A percentile compares a stretch with the other conserved stretches of the same genome.
Evolutionary conservation across 2,888 invertebrate genomes (phyloP).

Genomic region (Baccha elongata): DNA sequence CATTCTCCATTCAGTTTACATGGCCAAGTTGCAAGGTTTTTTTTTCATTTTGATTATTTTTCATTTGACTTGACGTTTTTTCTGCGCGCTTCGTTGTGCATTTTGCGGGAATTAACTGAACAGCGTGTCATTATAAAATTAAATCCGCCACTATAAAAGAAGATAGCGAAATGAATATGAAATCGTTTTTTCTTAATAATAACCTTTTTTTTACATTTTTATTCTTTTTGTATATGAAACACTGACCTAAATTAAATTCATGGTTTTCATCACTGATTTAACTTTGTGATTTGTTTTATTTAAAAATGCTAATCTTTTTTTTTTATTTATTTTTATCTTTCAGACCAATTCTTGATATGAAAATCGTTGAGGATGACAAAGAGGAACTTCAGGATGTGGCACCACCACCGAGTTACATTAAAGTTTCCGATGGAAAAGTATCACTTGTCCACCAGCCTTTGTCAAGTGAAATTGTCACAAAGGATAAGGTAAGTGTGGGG

Average conservation of each 20-base stretch:
- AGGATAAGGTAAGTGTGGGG: slow-evolving; percentile 66
- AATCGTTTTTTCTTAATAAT: slow-evolving; percentile 46
- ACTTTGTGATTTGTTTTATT: background rate
- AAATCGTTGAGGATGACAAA: slow-evolving; percentile 67
- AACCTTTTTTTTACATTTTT: background rate
- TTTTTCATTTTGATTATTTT: slow-evolving; percentile 6
- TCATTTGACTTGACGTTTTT: slow-evolving; percentile 37
- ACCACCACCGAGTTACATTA: slow-evolving; percentile 73
- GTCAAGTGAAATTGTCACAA: slow-evolving; percentile 64
- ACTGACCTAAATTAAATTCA: slow-evolving; percentile 62
- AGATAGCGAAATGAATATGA: slow-evolving; percentile 60
- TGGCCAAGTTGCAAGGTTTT: slow-evolving; percentile 55
- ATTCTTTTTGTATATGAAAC: slow-evolving; percentile 36
- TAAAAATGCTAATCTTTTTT: slow-evolving; percentile 29
- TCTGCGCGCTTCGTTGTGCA: slow-evolving; percentile 4
- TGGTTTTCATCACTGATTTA: slow-evolving; percentile 12
- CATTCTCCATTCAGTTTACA: slow-evolving; percentile 59
- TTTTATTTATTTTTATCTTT: slow-evolving; percentile 22
- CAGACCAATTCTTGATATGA: slow-evolving; percentile 71
- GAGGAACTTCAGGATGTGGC: slow-evolving; percentile 74
- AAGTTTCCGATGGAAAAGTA: slow-evolving; percentile 74
- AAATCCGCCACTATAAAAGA: slow-evolving; percentile 46
- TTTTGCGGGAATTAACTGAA: slow-evolving; percentile 45
- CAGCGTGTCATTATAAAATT: slow-evolving; percentile 63
- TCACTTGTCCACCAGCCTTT: slow-evolving; percentile 71